A percentile compares a stretch with the other conserved stretches of the same genome.
Conservation (phyloP, 2,888 invertebrate species). For the Meandrusa payeni region DNA sequence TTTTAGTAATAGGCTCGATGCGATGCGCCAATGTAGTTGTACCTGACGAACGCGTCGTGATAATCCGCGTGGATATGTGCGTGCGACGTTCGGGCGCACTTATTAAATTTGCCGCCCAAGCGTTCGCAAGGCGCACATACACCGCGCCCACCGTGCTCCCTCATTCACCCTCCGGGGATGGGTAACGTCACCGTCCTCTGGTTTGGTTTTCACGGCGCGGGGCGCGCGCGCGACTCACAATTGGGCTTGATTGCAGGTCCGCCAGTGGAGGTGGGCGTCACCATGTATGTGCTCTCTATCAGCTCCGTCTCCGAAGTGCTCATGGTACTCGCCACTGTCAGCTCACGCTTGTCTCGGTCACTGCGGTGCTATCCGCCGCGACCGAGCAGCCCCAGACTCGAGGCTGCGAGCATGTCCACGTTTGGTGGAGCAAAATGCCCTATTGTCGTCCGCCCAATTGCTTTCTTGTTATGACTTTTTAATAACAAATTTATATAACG, state of each 20-base stretch:
- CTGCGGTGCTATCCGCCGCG: slow-evolving; percentile 46
- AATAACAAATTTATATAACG: slow-evolving; percentile 29
- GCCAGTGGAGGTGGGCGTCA: slow-evolving; percentile 98
- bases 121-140: slow-evolving; percentile 40
- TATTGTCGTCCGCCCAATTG: slow-evolving; percentile 69
- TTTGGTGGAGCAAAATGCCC: slow-evolving; percentile 58
- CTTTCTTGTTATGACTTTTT: slow-evolving; percentile 67
- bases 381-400: slow-evolving; percentile 79
- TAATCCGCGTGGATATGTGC: slow-evolving; percentile 5
- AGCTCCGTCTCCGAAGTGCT: slow-evolving; percentile 98
- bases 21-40: slow-evolving; percentile 30
- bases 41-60: slow-evolving; percentile 28
- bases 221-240: slow-evolving; percentile 58
- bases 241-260: slow-evolving; percentile 91
- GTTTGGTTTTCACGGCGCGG: slow-evolving; percentile 60
- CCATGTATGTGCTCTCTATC: slow-evolving; percentile 99
- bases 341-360: slow-evolving; percentile 78
- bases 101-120: slow-evolving; percentile 28
- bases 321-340: slow-evolving; percentile 93
- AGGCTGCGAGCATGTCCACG: slow-evolving; percentile 79
- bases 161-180: slow-evolving; percentile 49
- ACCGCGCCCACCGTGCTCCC: slow-evolving; percentile 45
- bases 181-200: slow-evolving; percentile 65
- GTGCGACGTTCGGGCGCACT: slow-evolving; percentile 1
- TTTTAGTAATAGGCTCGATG: slow-evolving; percentile 45